Evolutionary conservation across 2,113 vertebrate genomes (phyloP), one percentile per base, ranked within the genome.

Genomic region (Phoenicopterus ruber): DNA sequence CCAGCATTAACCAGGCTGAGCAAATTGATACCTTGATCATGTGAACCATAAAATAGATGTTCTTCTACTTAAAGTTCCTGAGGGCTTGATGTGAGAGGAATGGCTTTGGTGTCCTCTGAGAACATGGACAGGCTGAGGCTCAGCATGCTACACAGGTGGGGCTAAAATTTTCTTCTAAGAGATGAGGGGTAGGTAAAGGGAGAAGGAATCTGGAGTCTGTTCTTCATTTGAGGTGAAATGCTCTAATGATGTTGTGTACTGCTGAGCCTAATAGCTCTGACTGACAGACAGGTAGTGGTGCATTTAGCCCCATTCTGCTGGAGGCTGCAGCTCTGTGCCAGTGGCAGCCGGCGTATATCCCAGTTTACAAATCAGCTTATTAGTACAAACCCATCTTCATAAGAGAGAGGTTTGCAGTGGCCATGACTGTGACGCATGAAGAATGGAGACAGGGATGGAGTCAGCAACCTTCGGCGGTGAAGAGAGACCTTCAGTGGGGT

Each of bases 401-500:
- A 44, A 40, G 9, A 44, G 29, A 38, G 57, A 36, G 24, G 44
- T 49, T 70, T 86, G 34, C 55, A 13, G 31, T 28, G 72, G 36
- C 46, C 40, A 4, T 58, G 49, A 52, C 28, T 44, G 6, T 59
- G 67, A 59, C 6, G 32, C 29, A 42, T 90, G 55, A 87, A 76
- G 62, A 93, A 73, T 17, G 3, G 40, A 83, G 55, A 71, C 29
- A 76, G 3, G 6, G 15, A 31, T 20, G 26, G 26, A 49, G 80
- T 91, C 72, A 91, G 40, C 24, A 88, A 31, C 10, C 13, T 81
- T 58, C 0, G 0, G 9, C 0, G 0, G 17, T 77, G 38, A 93
- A 66, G 31, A 67, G 24, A 46, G 54, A 57, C 28, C 34, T 94
- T 94, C n/a, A 65, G 10, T 10, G 38, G 46, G 20, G 49, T 57